Evolutionary conservation across 2,113 vertebrate species (phyloP).

Genomic region (Atractosteus spatula): DNA sequence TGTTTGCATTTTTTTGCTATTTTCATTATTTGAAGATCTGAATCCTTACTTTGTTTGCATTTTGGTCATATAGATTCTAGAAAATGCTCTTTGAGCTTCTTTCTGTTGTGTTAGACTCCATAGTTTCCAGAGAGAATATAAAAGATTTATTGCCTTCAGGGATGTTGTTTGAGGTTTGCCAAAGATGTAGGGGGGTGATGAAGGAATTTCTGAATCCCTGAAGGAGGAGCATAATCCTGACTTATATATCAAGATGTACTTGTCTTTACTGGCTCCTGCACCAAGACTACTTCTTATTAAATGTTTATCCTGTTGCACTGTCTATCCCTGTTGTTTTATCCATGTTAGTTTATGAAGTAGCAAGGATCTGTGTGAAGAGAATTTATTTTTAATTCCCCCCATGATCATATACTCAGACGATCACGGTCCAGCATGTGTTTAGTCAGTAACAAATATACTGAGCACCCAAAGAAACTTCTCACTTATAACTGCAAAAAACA

Average conservation of each 20-base stretch:
- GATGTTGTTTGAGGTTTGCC: neutral
- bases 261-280: neutral
- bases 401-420: too few species aligned
- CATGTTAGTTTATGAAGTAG: constrained; percentile 8
- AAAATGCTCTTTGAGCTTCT: neutral
- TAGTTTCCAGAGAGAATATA: neutral
- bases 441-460: too few species aligned
- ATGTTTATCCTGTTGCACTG: constrained; percentile 15
- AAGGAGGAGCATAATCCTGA: constrained; percentile 3
- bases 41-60: neutral
- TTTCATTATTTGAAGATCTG: neutral
- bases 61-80: neutral
- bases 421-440: too few species aligned
- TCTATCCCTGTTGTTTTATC: constrained; percentile 2
- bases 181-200: neutral
- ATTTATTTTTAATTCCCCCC: too few species aligned
- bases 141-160: neutral
- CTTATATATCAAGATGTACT: neutral
- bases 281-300: constrained; percentile 18
- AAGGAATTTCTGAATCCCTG: neutral
- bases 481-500: too few species aligned
- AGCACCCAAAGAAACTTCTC: too few species aligned
- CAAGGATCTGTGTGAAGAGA: too few species aligned
- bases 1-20: too few species aligned
- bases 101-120: neutral